These are phyloP conservation scores for Diplolepis rosae DNA, from an alignment of 2,888 invertebrate genomes.

Conservation along the genomic window DNA sequence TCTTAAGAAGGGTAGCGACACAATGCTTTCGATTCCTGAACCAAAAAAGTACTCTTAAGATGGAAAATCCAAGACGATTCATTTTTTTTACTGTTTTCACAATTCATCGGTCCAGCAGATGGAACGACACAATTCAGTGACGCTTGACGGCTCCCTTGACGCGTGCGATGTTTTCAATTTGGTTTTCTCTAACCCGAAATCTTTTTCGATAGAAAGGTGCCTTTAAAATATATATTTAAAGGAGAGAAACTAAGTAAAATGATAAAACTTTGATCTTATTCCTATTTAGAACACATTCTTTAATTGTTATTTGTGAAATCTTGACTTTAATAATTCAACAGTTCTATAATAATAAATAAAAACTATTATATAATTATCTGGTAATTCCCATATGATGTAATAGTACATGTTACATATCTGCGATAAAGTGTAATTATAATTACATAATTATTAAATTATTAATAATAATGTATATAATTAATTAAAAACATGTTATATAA, in stretches of 20 bases:
- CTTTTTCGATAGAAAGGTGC: not conserved
- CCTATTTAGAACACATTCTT: not conserved
- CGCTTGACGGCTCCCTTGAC: conserved; percentile 4
- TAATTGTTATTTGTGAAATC: no score
- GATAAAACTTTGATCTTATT: not conserved
- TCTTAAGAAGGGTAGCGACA: not conserved
- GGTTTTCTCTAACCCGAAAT: not conserved
- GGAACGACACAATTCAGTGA: conserved; percentile 1
- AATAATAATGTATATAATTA: no score
- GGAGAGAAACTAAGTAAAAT: not conserved
- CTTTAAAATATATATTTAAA: not conserved
- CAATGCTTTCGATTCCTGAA: not conserved
- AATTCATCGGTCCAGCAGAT: conserved; percentile 6
- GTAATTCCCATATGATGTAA: no score
- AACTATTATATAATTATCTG: no score
- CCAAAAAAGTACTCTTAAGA: not conserved
- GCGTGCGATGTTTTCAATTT: conserved; percentile 13
- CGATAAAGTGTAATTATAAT: no score
- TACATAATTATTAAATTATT: no score
- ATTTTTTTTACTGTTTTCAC: conserved; percentile 15
- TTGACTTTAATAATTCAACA: no score
- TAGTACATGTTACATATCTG: no score
- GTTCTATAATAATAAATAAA: no score
- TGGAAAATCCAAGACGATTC: conserved; percentile 15
- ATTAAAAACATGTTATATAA: no score